These are phyloP conservation scores for Gymnogyps californianus DNA, from an alignment of 2,113 vertebrate species.

Conservation along the genomic window DNA sequence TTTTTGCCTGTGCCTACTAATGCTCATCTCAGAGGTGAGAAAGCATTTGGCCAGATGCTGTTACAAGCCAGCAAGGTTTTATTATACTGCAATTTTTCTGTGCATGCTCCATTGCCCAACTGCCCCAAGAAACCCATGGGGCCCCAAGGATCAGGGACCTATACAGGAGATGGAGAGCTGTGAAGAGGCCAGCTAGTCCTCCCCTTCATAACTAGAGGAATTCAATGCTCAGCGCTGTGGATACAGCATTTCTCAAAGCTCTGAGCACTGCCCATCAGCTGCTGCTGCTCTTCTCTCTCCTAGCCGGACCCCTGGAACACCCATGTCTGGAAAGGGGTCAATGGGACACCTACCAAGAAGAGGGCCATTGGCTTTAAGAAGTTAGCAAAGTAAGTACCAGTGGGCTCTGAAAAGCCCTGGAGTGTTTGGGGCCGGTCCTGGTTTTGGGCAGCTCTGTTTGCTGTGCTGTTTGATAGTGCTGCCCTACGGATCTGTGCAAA, in stretches of 20 bases:
- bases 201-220: not conserved
- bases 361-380: constrained; percentile 98
- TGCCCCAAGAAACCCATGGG: not conserved
- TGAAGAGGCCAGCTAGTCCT: not conserved
- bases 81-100: not conserved
- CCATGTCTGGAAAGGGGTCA: constrained; percentile 92
- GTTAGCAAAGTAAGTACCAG: constrained; percentile 89
- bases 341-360: constrained; percentile 96
- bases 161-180: not conserved
- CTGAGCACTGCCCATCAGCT: not conserved
- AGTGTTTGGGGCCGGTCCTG: not conserved
- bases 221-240: not conserved
- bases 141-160: not conserved
- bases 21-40: not conserved
- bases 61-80: not conserved
- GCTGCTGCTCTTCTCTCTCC: not conserved
- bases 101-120: not conserved
- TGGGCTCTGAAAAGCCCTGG: not conserved
- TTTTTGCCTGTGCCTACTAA: not conserved
- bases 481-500: rapidly evolving
- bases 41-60: not conserved
- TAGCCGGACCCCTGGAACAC: constrained; percentile 94
- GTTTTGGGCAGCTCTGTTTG: not conserved
- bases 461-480: no score
- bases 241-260: not conserved